Evolutionary conservation across 2,113 vertebrate genomes (phyloP), one percentile per base, ranked within the genome.

Genomic region (Nannobrachium achirus): DNA sequence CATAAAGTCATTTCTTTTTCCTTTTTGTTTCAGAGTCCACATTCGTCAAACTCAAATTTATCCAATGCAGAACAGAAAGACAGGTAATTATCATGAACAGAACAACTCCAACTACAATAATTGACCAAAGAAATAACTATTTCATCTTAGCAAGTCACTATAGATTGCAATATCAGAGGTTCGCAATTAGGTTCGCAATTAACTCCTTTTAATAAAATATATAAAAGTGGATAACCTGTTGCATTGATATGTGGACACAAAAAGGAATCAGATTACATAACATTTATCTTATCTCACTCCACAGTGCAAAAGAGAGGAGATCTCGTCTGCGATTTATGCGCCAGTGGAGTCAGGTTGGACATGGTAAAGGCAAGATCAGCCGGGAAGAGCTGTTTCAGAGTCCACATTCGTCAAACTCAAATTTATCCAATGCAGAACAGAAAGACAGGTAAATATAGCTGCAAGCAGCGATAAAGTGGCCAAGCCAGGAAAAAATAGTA

Each of bases 311-410:
- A 57, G 91, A 93, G 65, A 83, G 76, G 65, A 79, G 88, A 45
- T 91, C 91, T 15, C 90, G 85, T 2, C 69, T 89, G 10, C 86
- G 70, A 16, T 92, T 93, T 66, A 88, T 93, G 80, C 84, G 60
- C 1, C 90, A 92, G 78, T 92, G 91, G 91, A 92, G 90, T 78
- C 85, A 90, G 76, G 79, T 93, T 57, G 89, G 91, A 55, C 91
- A 85, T 40, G 3, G 56, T 4, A 85, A 63, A 69, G 84, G 76
- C 19, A 73, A 38, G 18, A 55, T 91, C 56, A 77, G 67, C 16
- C 63, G 15, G 8, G 81, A 86, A 4, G 91, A 92, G 59, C 59
- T 92, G 78, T 90, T 89, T 76, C 82, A 93, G 92, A n/a, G n/a
- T n/a, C 91, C 84, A 33, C 82, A 87, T 45, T 80, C 86, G 0